Evolutionary conservation across 2,797 vertebrate genomes (phyloP).

Genomic region (Prionace glauca): DNA sequence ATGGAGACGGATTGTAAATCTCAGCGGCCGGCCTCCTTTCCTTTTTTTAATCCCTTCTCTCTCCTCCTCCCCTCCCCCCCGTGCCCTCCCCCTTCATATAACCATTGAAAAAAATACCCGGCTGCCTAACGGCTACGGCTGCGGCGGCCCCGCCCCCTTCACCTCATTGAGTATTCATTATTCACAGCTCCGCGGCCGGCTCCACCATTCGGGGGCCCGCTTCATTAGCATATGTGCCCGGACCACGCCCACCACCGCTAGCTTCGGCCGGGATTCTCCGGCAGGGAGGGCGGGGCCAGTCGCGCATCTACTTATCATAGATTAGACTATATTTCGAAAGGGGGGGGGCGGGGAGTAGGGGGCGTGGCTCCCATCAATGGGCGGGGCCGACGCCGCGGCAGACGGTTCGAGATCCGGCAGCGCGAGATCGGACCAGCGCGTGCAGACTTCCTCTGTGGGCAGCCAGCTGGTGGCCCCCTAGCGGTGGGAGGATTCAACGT

Average conservation of each 20-base stretch:
- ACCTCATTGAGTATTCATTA: not conserved
- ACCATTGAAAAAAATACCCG: slow-evolving; percentile 20
- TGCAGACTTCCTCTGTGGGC: not conserved
- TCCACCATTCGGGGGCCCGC: not conserved
- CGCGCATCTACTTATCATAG: not conserved
- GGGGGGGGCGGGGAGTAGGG: no score
- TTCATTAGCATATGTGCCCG: not conserved
- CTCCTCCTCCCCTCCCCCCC: not conserved
- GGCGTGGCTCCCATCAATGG: not conserved
- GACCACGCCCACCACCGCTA: not conserved
- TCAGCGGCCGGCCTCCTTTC: not conserved
- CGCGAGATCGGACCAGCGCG: not conserved
- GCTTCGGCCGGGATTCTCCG: no score
- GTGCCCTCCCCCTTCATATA: not conserved
- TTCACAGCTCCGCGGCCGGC: not conserved
- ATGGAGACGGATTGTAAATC: slow-evolving; percentile 22
- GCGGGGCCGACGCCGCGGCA: not conserved
- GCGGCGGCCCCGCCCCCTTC: not conserved
- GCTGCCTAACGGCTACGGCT: not conserved
- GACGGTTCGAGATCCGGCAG: no score
- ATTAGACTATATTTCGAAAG: not conserved
- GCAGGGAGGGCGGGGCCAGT: no score
- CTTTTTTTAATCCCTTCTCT: not conserved
- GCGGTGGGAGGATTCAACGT: not conserved
- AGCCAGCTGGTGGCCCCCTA: not conserved